Base-by-base conservation (phyloP, 2,797 vertebrate species). In the Microctenopoma lineatum region DNA sequence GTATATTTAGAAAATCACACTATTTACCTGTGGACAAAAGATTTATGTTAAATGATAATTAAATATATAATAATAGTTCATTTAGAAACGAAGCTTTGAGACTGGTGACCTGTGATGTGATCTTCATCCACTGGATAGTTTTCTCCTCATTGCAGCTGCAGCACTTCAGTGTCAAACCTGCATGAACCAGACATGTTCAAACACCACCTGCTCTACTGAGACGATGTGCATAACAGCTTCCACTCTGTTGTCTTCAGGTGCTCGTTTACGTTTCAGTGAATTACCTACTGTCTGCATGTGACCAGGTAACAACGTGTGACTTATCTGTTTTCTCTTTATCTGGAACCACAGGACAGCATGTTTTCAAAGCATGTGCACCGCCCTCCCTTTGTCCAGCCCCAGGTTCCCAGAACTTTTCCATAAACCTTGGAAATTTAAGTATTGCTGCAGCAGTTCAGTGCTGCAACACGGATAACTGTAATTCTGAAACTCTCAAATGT, bases 391-490 rank as follows among this genome's bases (percentile, higher is more conserved):
- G 21, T 58, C 21, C 55, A 16, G 38, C 32, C 5, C 2, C 39
- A 2, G 8, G 26, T 12, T 1, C 13, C 15, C 48, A 50, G 16
- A 34, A 13, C 9, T 60, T 16, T 34, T 48, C 44, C 2, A n/a
- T 5, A 11, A 25, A 21, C 39, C 1, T 38, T 29, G 59, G 45
- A 4, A 4, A 25, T 45, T 1, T 0, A 3, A 18, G 16, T 46
- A n/a, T 5, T 34, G 12, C 4, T 25, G 3, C n/a, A 14, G 21
- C 44, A 16, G 11, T 12, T 13, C 0, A 5, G 5, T 60, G 59
- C 32, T 60, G 59, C 13, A 14, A 21, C 11, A 60, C 59, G 48
- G 18, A 60, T 26, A 46, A 32, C 11, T 60, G 59, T 14, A 60
- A 60, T 32, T 9, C 27, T 5, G 18, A 0, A 21, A 48, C 45